Evolutionary conservation across 2,888 invertebrate genomes (phyloP), one percentile per base, ranked within the genome.

Genomic region (Teinopalpus imperialis): DNA sequence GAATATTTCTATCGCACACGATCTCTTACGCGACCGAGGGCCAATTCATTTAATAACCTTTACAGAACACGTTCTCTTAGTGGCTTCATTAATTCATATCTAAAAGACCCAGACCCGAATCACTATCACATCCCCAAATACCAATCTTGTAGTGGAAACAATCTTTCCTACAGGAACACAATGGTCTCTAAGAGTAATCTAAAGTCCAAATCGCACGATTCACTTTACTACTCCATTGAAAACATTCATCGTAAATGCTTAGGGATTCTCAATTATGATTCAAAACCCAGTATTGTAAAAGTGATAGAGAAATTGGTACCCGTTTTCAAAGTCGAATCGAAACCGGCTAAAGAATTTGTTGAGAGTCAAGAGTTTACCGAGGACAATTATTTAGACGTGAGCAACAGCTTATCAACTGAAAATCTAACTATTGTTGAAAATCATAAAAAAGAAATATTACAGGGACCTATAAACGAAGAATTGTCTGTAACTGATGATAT

Each of bases 351-450:
- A 0, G 82, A 86, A 51, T 86, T 86, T 40, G 78, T 86, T 34
- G 81, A 86, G 20, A 79, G 81, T 46, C 83, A 87, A 57, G 88
- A 88, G 41, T 88, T 87, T 42, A 81, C 68, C 29, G 88, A 88
- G 53, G 88, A 88, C 56, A 79, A 76, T 40, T 88, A 87, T 59
- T 63, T 87, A 26, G 72, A 66, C 5, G 81, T 82, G 5, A 73
- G 66, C 1, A 73, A 66, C 21, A 79, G 77, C 49, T 85, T 80
- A 37, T 68, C 78, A 4, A 70, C 78, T 1, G 67, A 66, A 37
- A 75, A 81, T 46, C 64, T 69, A 35, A 81, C 80, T 36, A 69
- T 86, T 12, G 64, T 76, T 37, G 73, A 72, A 44, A 70, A 63
- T 7, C 41, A 40, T 6, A 9, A 31, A 2, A 18, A 42, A 13